Conservation (phyloP, 1,140 invertebrate genomes). For the Nebria ingens region DNA sequence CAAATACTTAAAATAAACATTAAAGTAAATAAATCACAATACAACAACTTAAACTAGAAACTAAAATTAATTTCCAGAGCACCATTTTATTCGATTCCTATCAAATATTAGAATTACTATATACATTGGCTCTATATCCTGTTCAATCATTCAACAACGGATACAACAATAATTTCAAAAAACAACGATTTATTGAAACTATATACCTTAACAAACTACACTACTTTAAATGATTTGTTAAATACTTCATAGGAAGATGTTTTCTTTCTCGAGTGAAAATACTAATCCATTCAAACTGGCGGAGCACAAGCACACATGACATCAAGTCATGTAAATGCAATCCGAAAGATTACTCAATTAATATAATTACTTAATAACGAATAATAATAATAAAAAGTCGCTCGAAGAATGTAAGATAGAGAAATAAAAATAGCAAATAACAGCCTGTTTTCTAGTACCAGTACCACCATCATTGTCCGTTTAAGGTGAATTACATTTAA, state of each 20-base stretch:
- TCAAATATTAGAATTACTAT: constrained; percentile 11
- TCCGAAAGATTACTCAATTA: too few relatives aligned
- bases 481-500: constrained; percentile 31
- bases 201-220: constrained; percentile 4
- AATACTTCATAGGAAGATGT: constrained; percentile 36
- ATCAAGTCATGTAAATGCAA: too few relatives aligned
- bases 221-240: constrained; percentile 23
- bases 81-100: constrained; percentile 27
- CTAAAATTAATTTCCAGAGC: constrained; percentile 28
- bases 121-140: constrained; percentile 12
- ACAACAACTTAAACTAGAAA: constrained; percentile 24
- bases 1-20: constrained; percentile 10
- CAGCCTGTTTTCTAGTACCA: too few relatives aligned
- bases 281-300: too few relatives aligned
- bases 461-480: too few relatives aligned
- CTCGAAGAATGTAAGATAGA: too few relatives aligned
- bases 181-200: background rate
- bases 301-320: too few relatives aligned
- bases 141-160: background rate
- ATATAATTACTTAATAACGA: too few relatives aligned
- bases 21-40: constrained; percentile 27
- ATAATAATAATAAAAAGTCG: too few relatives aligned
- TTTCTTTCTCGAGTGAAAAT: constrained; percentile 26
- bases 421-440: too few relatives aligned
- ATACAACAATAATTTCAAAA: background rate